phyloP scores from a whole-genome alignment of 2,113 vertebrate genomes.

The Nothocercus julius region DNA sequence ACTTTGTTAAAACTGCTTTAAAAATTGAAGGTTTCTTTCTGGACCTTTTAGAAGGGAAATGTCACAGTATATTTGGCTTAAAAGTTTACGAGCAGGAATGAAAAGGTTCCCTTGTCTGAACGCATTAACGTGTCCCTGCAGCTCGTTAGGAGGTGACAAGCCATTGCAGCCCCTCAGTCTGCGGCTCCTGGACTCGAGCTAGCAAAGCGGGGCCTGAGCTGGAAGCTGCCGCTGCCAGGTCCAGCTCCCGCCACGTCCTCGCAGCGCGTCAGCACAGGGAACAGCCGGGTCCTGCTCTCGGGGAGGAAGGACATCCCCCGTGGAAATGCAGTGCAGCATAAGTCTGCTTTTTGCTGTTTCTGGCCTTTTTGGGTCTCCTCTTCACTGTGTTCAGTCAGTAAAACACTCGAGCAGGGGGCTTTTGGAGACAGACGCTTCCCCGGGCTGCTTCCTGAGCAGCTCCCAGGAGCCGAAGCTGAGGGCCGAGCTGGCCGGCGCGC shows the following conservation, averaged over 20 bases:
- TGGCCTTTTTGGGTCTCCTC: too few species aligned
- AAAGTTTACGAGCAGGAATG: too few species aligned
- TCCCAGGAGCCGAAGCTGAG: neutral
- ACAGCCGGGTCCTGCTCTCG: neutral
- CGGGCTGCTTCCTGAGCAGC: neutral
- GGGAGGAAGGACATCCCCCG: neutral
- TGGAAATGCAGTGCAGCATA: neutral
- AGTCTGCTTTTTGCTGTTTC: neutral
- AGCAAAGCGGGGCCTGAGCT: too few species aligned
- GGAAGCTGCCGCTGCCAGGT: too few species aligned
- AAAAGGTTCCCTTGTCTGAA: neutral
- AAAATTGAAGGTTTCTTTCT: neutral
- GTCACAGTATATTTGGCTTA: neutral
- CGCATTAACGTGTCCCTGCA: too few species aligned
- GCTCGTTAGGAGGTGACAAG: too few species aligned
- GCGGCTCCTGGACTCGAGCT: too few species aligned
- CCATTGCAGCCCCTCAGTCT: too few species aligned
- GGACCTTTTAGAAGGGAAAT: neutral
- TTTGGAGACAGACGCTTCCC: too few species aligned
- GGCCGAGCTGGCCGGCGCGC: neutral
- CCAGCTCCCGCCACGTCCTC: too few species aligned
- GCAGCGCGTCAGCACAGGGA: neutral
- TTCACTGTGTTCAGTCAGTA: neutral
- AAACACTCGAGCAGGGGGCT: neutral
- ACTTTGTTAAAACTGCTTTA: neutral